A percentile compares a stretch with the other conserved stretches of the same genome.
phyloP scores from a whole-genome alignment of 2,113 vertebrate genomes.

The Melanerpes formicivorus region DNA sequence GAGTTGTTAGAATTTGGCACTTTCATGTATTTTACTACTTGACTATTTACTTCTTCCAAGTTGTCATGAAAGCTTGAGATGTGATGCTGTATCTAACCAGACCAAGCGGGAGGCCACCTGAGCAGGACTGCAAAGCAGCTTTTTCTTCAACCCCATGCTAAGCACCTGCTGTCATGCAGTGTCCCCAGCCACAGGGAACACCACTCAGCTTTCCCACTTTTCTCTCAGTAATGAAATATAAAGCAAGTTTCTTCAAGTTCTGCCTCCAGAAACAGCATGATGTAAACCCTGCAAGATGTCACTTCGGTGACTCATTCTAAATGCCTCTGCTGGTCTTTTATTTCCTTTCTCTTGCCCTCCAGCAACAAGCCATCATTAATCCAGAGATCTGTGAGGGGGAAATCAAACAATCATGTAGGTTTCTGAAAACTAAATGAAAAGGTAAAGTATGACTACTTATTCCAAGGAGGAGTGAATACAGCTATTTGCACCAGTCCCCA shows the following conservation, averaged over 20 bases:
- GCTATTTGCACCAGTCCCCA: neutral
- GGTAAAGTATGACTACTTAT: slow-evolving; percentile 16
- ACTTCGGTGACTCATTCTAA: slow-evolving; percentile 24
- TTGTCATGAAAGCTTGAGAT: slow-evolving; percentile 19
- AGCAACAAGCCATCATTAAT: slow-evolving; percentile 41
- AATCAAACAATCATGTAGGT: neutral
- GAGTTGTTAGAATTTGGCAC: slow-evolving; percentile 50
- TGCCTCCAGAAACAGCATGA: slow-evolving; percentile 36
- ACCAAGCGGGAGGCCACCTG: neutral
- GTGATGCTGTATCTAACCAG: neutral
- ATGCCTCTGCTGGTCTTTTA: slow-evolving; percentile 44
- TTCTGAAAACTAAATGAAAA: slow-evolving; percentile 50
- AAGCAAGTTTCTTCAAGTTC: slow-evolving; percentile 5
- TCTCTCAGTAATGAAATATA: slow-evolving; percentile 21
- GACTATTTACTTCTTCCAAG: slow-evolving; percentile 25
- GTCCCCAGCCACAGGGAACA: neutral
- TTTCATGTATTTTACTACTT: neutral
- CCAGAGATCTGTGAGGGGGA: neutral
- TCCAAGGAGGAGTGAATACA: neutral
- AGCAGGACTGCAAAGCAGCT: neutral
- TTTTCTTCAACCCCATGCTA: neutral
- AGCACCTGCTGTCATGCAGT: neutral
- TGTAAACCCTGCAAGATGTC: neutral
- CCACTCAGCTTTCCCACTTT: neutral
- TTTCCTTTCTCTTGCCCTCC: slow-evolving; percentile 34